phyloP scores from a whole-genome alignment of 2,797 vertebrate species.

The Neosalanx taihuensis region DNA sequence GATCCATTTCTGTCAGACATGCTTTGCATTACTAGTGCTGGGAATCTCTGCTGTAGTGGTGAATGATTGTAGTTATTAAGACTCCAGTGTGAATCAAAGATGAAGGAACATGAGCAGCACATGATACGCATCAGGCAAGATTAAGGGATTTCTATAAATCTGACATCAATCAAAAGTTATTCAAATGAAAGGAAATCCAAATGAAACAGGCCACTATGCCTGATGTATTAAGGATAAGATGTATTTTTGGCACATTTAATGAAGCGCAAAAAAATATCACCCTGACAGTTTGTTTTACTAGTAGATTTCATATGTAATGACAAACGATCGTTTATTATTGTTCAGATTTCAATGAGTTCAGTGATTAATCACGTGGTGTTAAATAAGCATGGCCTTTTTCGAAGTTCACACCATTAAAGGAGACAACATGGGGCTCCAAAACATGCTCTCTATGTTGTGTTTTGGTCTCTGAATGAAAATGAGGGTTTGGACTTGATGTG shows the following conservation, averaged over 20 bases:
- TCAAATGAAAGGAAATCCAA: slow-evolving; percentile 50
- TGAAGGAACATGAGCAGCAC: slow-evolving; percentile 52
- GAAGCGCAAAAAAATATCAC: slow-evolving; percentile 9
- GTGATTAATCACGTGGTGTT: slow-evolving; percentile 24
- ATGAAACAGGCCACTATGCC: slow-evolving; percentile 42
- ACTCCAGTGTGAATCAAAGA: slow-evolving; percentile 20
- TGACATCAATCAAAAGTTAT: slow-evolving; percentile 52
- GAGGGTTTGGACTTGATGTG: not conserved
- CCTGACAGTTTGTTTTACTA: slow-evolving; percentile 46
- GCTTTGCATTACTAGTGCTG: not conserved
- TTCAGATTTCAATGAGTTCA: slow-evolving; percentile 25
- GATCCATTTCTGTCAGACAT: too few relatives aligned
- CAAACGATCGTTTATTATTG: slow-evolving; percentile 38
- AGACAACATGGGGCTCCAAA: not conserved
- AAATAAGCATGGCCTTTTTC: slow-evolving; percentile 29
- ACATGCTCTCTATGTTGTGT: not conserved
- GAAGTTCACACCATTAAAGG: slow-evolving; percentile 13
- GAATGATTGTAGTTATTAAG: slow-evolving; percentile 35
- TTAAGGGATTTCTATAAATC: slow-evolving; percentile 66
- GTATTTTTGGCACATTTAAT: slow-evolving; percentile 19
- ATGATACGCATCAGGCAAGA: slow-evolving; percentile 61
- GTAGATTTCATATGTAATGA: slow-evolving; percentile 38
- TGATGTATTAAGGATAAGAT: slow-evolving; percentile 33
- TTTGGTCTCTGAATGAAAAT: not conserved
- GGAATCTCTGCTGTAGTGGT: slow-evolving; percentile 15